A percentile compares a stretch with the other conserved stretches of the same genome.
Evolutionary conservation across 2,113 vertebrate genomes (phyloP).

Genomic region (Leucoraja erinaceus): DNA sequence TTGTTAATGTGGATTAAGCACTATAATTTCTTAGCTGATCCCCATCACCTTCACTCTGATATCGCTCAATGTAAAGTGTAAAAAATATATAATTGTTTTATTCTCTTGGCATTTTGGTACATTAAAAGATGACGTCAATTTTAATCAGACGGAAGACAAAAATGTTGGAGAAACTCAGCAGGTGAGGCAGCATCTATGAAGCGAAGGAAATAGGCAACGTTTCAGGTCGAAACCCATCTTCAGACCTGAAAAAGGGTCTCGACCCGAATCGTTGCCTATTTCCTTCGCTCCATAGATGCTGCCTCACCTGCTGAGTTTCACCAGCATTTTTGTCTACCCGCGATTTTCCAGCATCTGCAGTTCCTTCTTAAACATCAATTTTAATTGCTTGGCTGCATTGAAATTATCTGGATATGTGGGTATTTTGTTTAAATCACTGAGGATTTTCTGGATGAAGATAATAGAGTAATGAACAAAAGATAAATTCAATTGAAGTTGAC

Average conservation of each 20-base stretch:
- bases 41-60: not conserved
- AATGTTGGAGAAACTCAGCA: too few species aligned
- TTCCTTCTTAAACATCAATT: not conserved
- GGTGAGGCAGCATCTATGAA: too few species aligned
- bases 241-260: too few species aligned
- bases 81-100: not conserved
- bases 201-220: too few species aligned
- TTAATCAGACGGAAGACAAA: not conserved
- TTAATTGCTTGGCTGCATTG: not conserved
- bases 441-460: not conserved
- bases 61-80: not conserved
- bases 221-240: too few species aligned
- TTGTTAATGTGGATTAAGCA: not conserved
- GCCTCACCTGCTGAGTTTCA: too few species aligned
- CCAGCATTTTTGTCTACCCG: too few species aligned
- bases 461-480: not conserved
- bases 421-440: not conserved
- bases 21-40: not conserved
- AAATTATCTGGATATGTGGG: not conserved
- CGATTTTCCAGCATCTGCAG: too few species aligned
- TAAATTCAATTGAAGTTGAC: not conserved
- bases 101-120: not conserved
- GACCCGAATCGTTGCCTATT: too few species aligned
- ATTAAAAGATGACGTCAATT: not conserved
- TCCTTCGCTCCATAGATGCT: too few species aligned